Evolutionary conservation across 2,888 invertebrate species (phyloP).

Genomic region (Drosophila niveifrons): DNA sequence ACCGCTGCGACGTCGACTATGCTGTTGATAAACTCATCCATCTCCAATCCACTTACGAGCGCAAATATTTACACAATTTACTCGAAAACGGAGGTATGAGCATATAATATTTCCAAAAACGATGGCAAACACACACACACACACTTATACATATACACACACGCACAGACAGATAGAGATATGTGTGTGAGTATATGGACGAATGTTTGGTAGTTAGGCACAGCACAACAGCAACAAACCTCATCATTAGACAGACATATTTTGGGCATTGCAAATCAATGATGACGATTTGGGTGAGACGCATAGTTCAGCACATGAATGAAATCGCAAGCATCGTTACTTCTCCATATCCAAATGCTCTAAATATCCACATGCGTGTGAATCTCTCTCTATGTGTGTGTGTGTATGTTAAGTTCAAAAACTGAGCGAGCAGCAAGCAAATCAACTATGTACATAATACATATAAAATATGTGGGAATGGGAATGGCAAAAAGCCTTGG

Average conservation of each 20-base stretch:
- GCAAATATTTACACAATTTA: slow-evolving; percentile 84
- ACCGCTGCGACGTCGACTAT: slow-evolving; percentile 62
- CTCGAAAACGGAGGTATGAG: slow-evolving; percentile 81
- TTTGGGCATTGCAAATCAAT: slow-evolving; percentile 76
- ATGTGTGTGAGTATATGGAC: slow-evolving; percentile 37
- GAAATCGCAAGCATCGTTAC: slow-evolving; percentile 70
- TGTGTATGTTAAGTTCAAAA: slow-evolving; percentile 46
- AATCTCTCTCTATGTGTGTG: slow-evolving; percentile 8
- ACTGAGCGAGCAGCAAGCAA: slow-evolving; percentile 67
- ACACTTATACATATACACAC: slow-evolving; percentile 15
- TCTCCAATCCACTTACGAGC: slow-evolving; percentile 84
- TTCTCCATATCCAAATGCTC: slow-evolving; percentile 52
- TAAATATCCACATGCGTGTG: slow-evolving; percentile 19
- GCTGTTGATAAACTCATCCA: slow-evolving; percentile 84
- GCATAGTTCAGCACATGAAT: slow-evolving; percentile 62
- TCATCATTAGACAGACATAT: slow-evolving; percentile 68
- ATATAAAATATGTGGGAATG: slow-evolving; percentile 69
- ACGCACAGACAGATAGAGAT: slow-evolving; percentile 21
- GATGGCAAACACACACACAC: slow-evolving; percentile 75
- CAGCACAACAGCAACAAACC: slow-evolving; percentile 73
- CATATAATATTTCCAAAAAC: slow-evolving; percentile 84
- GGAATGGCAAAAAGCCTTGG: slow-evolving; percentile 3
- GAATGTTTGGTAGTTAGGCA: slow-evolving; percentile 76
- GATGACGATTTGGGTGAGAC: slow-evolving; percentile 52
- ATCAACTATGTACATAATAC: slow-evolving; percentile 81